These are phyloP conservation scores for Alligator mississippiensis DNA, from an alignment of 2,113 vertebrate species.

Conservation along the genomic window DNA sequence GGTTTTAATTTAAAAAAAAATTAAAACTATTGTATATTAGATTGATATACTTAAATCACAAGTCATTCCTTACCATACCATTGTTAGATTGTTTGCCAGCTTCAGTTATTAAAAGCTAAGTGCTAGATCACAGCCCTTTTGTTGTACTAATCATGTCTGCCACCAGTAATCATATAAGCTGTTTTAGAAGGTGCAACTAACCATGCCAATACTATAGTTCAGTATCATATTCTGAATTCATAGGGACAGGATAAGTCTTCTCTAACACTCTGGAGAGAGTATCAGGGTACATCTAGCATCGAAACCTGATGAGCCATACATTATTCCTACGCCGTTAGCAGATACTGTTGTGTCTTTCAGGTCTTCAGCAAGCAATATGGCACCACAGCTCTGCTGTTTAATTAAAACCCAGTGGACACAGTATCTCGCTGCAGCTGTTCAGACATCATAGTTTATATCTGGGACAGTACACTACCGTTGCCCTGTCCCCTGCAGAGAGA, in stretches of 20 bases:
- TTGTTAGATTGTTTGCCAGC: neutral
- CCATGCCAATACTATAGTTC: neutral
- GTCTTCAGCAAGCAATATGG: neutral
- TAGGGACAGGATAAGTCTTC: neutral
- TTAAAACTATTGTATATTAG: neutral
- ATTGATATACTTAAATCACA: neutral
- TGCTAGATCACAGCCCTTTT: neutral
- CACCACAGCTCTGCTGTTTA: neutral
- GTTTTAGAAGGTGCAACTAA: neutral
- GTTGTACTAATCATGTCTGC: neutral
- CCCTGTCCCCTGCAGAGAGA: neutral
- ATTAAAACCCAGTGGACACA: neutral
- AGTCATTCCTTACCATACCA: neutral
- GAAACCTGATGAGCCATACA: neutral
- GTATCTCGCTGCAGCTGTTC: neutral
- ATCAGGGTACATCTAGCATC: neutral
- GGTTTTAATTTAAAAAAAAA: slow-evolving; percentile 24
- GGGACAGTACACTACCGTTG: neutral
- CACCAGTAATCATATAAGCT: neutral
- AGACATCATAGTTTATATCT: neutral
- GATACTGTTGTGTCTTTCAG: neutral
- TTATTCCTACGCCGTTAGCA: neutral
- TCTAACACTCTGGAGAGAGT: neutral
- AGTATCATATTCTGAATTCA: neutral
- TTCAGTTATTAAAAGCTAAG: neutral